Evolutionary conservation across 2,113 vertebrate species (phyloP).

Genomic region (Rissa tridactyla): DNA sequence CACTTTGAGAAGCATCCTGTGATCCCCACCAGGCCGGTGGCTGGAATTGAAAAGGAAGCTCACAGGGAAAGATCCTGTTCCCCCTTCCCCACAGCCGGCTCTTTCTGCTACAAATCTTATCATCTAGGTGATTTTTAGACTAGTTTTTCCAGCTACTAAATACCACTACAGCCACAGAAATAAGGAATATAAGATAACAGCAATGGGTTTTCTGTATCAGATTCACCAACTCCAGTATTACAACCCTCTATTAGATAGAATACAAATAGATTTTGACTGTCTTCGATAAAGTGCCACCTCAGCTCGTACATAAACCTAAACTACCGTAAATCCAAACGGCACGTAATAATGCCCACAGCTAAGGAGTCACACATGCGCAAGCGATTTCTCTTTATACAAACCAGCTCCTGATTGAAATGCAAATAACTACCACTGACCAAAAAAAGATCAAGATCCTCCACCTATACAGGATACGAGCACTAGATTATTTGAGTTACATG

Average conservation of each 20-base stretch:
- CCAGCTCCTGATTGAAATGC: not conserved
- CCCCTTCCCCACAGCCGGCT: not conserved
- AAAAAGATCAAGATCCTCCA: not conserved
- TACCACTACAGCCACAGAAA: not conserved
- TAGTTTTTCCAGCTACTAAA: not conserved
- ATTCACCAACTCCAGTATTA: not conserved
- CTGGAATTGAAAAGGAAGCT: not conserved
- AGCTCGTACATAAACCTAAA: not conserved
- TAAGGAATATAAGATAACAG: accelerated
- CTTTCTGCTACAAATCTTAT: not conserved
- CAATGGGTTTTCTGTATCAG: accelerated
- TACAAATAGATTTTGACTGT: not conserved
- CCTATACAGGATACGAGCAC: accelerated
- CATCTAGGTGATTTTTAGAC: not conserved
- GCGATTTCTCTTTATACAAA: not conserved
- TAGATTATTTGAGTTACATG: not conserved
- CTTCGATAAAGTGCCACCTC: not conserved
- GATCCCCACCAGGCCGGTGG: not conserved
- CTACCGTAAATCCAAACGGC: not conserved
- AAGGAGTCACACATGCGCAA: accelerated
- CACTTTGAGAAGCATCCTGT: not conserved
- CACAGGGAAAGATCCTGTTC: not conserved
- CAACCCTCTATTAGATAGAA: not conserved
- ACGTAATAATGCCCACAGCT: not conserved
- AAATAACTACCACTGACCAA: not conserved